phyloP scores from a whole-genome alignment of 2,797 vertebrate genomes.

The Pseudochirops corinnae region DNA sequence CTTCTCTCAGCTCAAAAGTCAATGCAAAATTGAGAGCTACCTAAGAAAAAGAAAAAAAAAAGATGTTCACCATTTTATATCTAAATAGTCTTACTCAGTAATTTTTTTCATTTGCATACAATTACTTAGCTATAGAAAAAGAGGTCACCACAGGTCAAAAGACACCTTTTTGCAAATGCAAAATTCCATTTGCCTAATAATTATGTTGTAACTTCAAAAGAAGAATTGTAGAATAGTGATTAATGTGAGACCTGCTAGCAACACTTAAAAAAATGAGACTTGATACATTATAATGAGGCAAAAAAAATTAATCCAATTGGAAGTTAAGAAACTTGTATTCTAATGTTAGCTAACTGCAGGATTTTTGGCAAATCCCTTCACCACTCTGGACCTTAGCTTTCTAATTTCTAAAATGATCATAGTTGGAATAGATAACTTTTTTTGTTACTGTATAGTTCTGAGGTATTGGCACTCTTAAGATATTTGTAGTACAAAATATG shows the following conservation, averaged over 20 bases:
- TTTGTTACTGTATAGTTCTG: neutral
- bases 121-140: conserved; percentile 61
- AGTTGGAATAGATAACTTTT: neutral
- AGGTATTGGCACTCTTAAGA: neutral
- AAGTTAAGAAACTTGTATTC: neutral
- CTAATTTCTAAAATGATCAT: neutral
- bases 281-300: neutral
- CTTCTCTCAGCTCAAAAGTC: conserved; percentile 39
- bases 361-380: neutral
- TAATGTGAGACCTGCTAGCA: conserved; percentile 35
- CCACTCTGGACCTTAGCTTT: neutral
- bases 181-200: conserved; percentile 57
- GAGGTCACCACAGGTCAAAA: conserved; percentile 46
- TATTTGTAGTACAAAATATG: neutral
- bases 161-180: conserved; percentile 34
- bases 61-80: conserved; percentile 51
- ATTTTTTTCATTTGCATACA: conserved; percentile 62
- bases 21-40: neutral
- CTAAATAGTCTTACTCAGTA: conserved; percentile 51
- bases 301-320: neutral
- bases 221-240: conserved; percentile 6
- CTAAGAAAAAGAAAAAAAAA: conserved; percentile 17
- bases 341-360: neutral
- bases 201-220: neutral
- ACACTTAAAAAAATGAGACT: conserved; percentile 35